Evolutionary conservation across 2,888 invertebrate genomes (phyloP).

Genomic region (Tribolium freemani): DNA sequence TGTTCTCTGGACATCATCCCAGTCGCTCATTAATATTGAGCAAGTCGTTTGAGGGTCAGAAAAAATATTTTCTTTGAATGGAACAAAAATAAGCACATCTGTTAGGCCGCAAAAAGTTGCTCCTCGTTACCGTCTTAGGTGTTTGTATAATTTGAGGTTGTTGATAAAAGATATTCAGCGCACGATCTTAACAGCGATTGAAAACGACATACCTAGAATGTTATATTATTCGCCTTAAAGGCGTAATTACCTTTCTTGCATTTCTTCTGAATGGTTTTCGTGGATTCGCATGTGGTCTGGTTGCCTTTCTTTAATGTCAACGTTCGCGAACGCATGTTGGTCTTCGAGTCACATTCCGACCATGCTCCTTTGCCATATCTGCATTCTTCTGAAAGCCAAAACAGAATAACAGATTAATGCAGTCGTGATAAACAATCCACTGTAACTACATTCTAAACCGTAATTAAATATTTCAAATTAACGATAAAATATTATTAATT

Average conservation of each 20-base stretch:
- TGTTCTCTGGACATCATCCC: background rate
- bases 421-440: background rate
- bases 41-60: background rate
- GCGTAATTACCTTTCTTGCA: conserved; percentile 86
- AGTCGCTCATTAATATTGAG: background rate
- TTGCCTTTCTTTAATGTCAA: conserved; percentile 90
- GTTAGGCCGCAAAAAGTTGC: background rate
- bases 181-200: background rate
- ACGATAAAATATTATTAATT: background rate
- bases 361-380: conserved; percentile 90
- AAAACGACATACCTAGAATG: conserved; percentile 16
- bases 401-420: conserved; percentile 1
- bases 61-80: too few relatives aligned
- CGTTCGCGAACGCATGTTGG: conserved; percentile 85
- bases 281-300: conserved; percentile 81
- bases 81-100: too few relatives aligned
- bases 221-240: background rate
- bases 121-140: background rate
- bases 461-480: background rate
- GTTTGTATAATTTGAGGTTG: background rate
- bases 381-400: conserved; percentile 75
- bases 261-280: conserved; percentile 90
- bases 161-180: background rate
- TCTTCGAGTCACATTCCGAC: conserved; percentile 90
- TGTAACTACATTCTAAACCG: background rate